These are phyloP conservation scores for Patella pellucida DNA, from an alignment of 2,888 invertebrate species.

Conservation along the genomic window DNA sequence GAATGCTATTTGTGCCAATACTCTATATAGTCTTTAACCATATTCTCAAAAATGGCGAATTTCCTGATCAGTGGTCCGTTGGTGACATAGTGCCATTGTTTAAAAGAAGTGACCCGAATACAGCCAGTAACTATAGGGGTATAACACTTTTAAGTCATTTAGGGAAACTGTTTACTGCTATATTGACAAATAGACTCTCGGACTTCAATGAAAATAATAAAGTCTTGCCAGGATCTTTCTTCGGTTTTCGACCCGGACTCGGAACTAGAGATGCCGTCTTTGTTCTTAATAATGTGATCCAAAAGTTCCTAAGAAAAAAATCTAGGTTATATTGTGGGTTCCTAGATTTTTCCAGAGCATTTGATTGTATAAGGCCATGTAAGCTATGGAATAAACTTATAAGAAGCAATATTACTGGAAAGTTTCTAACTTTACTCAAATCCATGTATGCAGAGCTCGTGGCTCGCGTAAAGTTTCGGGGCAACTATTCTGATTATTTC, in stretches of 20 bases:
- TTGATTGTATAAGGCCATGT: neutral
- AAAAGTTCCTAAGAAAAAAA: neutral
- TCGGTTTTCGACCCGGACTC: no score
- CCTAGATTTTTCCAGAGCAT: no score
- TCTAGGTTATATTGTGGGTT: no score
- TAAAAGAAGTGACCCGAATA: no score
- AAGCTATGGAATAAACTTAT: neutral
- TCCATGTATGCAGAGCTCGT: no score
- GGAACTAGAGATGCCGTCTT: neutral
- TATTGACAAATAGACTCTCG: neutral
- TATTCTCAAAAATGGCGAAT: neutral
- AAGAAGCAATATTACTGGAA: no score
- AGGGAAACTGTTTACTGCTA: constrained; percentile 9
- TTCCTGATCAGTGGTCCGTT: constrained; percentile 1
- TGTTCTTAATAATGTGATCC: neutral
- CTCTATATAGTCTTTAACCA: neutral
- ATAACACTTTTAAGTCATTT: constrained; percentile 8
- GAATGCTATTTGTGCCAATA: neutral
- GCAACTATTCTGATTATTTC: no score
- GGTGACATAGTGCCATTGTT: neutral
- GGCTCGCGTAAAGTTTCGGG: no score
- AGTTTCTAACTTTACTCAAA: no score
- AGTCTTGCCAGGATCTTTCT: neutral
- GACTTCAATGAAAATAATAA: no score
- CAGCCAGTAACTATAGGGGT: constrained; percentile 14